These are phyloP conservation scores for Epiblema foenella DNA, from an alignment of 2,888 invertebrate genomes.

Conservation along the genomic window DNA sequence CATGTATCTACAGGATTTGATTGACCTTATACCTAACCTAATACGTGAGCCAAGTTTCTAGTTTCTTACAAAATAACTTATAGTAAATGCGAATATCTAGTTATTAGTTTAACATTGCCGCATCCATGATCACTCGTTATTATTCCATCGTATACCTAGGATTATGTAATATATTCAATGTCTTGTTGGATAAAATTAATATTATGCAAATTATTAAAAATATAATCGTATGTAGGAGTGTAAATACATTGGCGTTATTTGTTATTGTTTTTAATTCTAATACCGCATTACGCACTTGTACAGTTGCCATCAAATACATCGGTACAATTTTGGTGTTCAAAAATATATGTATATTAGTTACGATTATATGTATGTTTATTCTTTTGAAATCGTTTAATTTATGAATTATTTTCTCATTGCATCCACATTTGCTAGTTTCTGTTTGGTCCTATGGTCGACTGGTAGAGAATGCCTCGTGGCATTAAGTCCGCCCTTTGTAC, in stretches of 20 bases:
- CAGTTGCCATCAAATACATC: too few relatives aligned
- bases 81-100: background rate
- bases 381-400: too few relatives aligned
- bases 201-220: slow-evolving; percentile 16
- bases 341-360: too few relatives aligned
- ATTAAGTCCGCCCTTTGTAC: too few relatives aligned
- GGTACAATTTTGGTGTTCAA: too few relatives aligned
- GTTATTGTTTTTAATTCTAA: slow-evolving; percentile 49
- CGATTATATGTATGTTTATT: too few relatives aligned
- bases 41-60: slow-evolving; percentile 21
- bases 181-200: slow-evolving; percentile 29
- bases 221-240: slow-evolving; percentile 55
- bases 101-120: slow-evolving; percentile 9
- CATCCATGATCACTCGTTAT: slow-evolving; percentile 21
- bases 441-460: too few relatives aligned
- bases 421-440: too few relatives aligned
- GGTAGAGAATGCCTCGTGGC: too few relatives aligned
- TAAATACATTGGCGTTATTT: slow-evolving; percentile 71
- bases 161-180: slow-evolving; percentile 40
- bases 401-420: too few relatives aligned
- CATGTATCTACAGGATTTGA: background rate
- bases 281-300: background rate
- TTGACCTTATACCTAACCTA: background rate
- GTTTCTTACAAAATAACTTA: slow-evolving; percentile 8
- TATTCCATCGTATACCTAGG: slow-evolving; percentile 25